Evolutionary conservation across 2,113 vertebrate species (phyloP), one percentile per base, ranked within the genome.

Genomic region (Tyrannus savana): DNA sequence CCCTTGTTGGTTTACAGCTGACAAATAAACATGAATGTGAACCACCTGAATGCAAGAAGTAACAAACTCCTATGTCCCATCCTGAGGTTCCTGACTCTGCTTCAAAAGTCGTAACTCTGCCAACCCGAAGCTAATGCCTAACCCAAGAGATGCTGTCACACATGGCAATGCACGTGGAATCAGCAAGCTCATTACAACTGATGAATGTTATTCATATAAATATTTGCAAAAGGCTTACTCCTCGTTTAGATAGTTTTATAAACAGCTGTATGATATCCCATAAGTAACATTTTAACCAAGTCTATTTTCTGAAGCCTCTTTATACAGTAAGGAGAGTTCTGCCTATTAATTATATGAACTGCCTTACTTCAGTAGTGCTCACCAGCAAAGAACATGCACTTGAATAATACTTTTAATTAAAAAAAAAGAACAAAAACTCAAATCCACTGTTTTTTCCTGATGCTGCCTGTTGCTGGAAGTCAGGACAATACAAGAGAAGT

Each of bases 201-300:
- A 33, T 19, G 6, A 71, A n/a, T 30, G 37, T 27, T 6, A 69
- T 22, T 90, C 41, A 4, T 27, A 84, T 67, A 69, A 94, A 31
- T 95, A 84, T 93, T 93, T 95, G 56, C 47, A 77, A 93, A 87
- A 94, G 55, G 73, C 39, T 92, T 74, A 71, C 72, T 49, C 42
- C 42, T 58, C 24, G 66, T 37, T 88, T 68, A 67, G 12, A 33
- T 14, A 79, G n/a, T 23, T 89, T 92, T 58, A 67, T 71, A 55
- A 92, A 52, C 9, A 84, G 18, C 15, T 79, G 1, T 8, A 12
- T 8, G 15, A 37, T 63, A 79, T 9, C 64, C 49, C 50, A 5
- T 44, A 78, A 71, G 55, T 35, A 89, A 67, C 33, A 58, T 71
- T 89, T 94, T 71, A 87, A 91, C 30, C 19, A 73, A 62, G 59